These are phyloP conservation scores for Leptogaster cylindrica DNA, from an alignment of 2,888 invertebrate genomes.

Conservation along the genomic window DNA sequence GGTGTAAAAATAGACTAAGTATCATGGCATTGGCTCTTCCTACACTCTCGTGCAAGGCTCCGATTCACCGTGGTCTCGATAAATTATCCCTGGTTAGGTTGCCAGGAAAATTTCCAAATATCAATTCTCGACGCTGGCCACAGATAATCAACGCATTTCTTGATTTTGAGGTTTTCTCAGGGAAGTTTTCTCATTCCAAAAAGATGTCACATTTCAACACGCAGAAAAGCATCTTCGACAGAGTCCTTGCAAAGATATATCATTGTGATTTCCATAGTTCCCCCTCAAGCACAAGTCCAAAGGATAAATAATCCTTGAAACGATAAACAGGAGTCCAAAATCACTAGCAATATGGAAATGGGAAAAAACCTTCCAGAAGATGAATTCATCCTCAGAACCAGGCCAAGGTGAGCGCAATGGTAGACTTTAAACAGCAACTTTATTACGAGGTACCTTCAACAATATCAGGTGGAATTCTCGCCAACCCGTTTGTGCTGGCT, in stretches of 20 bases:
- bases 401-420: slow-evolving; percentile 45
- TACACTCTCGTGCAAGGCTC: slow-evolving; percentile 3
- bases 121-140: neutral
- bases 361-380: too few species aligned
- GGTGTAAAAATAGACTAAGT: slow-evolving; percentile 31
- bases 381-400: slow-evolving; percentile 44
- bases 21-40: slow-evolving; percentile 31
- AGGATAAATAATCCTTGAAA: too few species aligned
- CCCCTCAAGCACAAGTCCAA: too few species aligned
- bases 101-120: too few species aligned
- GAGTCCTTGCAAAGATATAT: too few species aligned
- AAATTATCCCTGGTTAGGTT: too few species aligned
- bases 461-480: slow-evolving; percentile 37
- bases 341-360: too few species aligned
- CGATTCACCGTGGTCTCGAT: slow-evolving; percentile 20
- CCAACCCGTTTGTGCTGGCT: slow-evolving; percentile 17
- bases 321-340: too few species aligned
- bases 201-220: neutral
- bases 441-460: slow-evolving; percentile 32
- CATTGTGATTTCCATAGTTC: too few species aligned
- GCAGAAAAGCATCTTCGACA: too few species aligned
- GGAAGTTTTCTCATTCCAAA: neutral
- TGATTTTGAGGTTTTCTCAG: neutral
- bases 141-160: neutral
- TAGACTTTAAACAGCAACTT: slow-evolving; percentile 28